Base-by-base conservation (phyloP, 2,113 vertebrate genomes). In the Chamaea fasciata region DNA sequence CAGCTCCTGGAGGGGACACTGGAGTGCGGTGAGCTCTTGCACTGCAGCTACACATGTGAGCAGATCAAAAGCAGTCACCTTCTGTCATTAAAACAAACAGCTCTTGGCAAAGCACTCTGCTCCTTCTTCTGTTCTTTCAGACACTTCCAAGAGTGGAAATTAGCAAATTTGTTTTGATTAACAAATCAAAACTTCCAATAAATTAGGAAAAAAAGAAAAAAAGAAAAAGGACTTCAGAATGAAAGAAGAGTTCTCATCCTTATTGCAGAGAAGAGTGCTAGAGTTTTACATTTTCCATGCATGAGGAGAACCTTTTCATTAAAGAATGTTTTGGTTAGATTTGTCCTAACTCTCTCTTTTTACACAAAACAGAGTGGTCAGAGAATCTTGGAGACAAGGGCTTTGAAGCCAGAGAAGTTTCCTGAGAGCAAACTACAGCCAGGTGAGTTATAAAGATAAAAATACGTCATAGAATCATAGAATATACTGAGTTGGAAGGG, bases 11-110 rank as follows among this genome's bases (percentile, higher is more conserved):
- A 64, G 62, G 7, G 18, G 44, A 12, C 50, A 6, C 0, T 10
- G 57, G 52, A 17, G 42, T 2, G 22, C 64, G 30, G 35, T 0
- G 3, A 7, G 3, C 50, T 42, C 35, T 11, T 31, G 50, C 31
- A 33, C 18, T 1, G 1, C 8, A 16, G 60, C 6, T 8, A 23
- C 2, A 3, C 6, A 0, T 20, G 50, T 3, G 3, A 57, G 31
- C 22, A 24, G 39, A 10, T 9, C 7, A 15, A 50, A 37, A 52
- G 27, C 30, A 50, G 35, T 11, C 37, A 20, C 16, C 50, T 55
- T 28, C 56, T 53, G 21, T 23, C 2, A 0, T 28, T 15, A 68
- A 57, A 91, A 31, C 9, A 56, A 56, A 4, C 13, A 35, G 44
- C 23, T 41, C 13, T 0, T 37, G 52, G 28, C 16, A 73, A 60